Base-by-base conservation (phyloP, 2,113 vertebrate genomes). In the Indri indri region DNA sequence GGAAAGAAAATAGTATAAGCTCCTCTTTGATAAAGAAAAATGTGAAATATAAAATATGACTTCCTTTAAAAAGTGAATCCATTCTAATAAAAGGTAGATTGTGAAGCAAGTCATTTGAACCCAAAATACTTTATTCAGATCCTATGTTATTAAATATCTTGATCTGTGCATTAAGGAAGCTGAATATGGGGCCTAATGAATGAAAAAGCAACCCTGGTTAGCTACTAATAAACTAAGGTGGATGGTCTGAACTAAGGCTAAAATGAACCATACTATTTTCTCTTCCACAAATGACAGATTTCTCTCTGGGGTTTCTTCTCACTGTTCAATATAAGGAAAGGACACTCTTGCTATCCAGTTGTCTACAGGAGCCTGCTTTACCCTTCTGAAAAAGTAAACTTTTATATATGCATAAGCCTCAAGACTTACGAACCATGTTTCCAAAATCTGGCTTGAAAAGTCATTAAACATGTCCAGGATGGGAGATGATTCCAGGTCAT, bases 11-110 rank as follows among this genome's bases (percentile, higher is more conserved):
- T 54, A 54, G 13, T 59, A 32, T 25, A 79, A 63, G 37, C 40
- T 93, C 16, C 25, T 97, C 11, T 88, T 63, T 68, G 70, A 89
- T 54, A 91, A 88, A 59, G 32, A 30, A 96, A 88, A 88, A 92
- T 63, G 17, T 73, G 54, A 93, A 91, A 91, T 42, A 73, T 79
- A 52, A 95, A 90, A 68, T 70, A 79, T 0, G 5, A 40, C 42
- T 95, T 16, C 11, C 50, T 93, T 94, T 94, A 63, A 85, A 71
- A 68, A 68, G 17, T 30, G n/a, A 86, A 68, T 70, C 34, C 4
- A 0, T 66, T 77, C 90, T 63, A 86, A 88, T 80, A 86, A 97
- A 91, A 92, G 63, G 50, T 73, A 86, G 18, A 91, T 61, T 81
- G 86, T 68, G 17, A 92, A 87, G 65, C 37, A 97, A 94, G 13